Evolutionary conservation across 2,113 vertebrate genomes (phyloP).

Genomic region (Hydrochoerus hydrochaeris): DNA sequence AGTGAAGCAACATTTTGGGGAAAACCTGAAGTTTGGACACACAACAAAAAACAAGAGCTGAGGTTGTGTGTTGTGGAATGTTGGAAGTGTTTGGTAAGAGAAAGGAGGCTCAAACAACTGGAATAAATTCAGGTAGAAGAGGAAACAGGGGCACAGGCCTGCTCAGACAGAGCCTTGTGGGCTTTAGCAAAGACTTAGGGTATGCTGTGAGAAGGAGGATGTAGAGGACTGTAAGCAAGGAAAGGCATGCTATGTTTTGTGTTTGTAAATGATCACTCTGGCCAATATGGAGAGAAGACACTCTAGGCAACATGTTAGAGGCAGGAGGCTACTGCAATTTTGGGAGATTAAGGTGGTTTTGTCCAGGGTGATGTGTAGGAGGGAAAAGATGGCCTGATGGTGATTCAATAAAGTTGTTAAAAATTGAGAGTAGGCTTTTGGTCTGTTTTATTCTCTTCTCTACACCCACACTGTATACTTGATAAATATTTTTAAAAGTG

Average conservation of each 20-base stretch:
- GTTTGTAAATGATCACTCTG: neutral
- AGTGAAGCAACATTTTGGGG: neutral
- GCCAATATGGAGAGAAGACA: neutral
- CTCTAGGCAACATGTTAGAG: neutral
- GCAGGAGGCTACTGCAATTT: neutral
- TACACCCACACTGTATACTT: neutral
- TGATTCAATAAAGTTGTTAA: neutral
- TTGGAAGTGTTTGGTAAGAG: neutral
- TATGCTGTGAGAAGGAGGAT: neutral
- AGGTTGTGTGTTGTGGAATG: neutral
- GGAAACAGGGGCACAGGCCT: accelerated
- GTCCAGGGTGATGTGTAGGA: neutral
- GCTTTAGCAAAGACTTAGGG: neutral
- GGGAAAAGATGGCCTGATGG: neutral
- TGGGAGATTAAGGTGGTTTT: neutral
- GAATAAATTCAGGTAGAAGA: neutral
- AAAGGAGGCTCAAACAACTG: neutral
- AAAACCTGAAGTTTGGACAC: neutral
- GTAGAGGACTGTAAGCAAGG: neutral
- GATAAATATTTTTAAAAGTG: neutral
- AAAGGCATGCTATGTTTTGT: neutral
- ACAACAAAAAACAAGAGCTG: neutral
- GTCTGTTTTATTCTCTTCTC: neutral
- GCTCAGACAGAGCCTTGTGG: neutral
- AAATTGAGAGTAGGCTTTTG: neutral